Evolutionary conservation across 2,888 invertebrate genomes (phyloP).

Genomic region (Dichetophora obliterata): DNA sequence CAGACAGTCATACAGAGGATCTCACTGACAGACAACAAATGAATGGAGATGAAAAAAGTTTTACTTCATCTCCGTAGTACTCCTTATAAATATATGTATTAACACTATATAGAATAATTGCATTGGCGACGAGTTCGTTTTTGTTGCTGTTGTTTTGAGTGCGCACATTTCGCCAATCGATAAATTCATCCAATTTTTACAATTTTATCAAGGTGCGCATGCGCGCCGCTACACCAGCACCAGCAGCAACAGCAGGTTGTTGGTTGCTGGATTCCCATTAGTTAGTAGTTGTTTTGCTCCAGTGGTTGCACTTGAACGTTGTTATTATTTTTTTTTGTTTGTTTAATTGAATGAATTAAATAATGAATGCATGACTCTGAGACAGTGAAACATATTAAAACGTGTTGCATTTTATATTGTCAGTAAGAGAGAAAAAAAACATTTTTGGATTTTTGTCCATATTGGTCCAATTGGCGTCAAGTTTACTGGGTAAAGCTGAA

Average conservation of each 20-base stretch:
- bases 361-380: not conserved
- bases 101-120: too few species aligned
- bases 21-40: not conserved
- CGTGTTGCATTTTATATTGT: not conserved
- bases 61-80: too few species aligned
- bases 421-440: not conserved
- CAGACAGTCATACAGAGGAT: not conserved
- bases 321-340: not conserved
- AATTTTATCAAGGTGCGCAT: conserved; percentile 18
- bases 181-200: not conserved
- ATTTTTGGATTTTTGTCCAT: conserved; percentile 47
- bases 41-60: too few species aligned
- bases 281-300: not conserved
- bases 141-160: not conserved
- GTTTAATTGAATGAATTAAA: conserved; percentile 4
- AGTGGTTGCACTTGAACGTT: conserved; percentile 27
- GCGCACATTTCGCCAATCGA: not conserved
- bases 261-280: not conserved
- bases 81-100: too few species aligned
- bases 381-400: not conserved
- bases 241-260: not conserved
- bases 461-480: conserved; percentile 57
- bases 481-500: conserved; percentile 55
- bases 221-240: not conserved
- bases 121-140: not conserved